Evolutionary conservation across 2,113 vertebrate species (phyloP).

Genomic region (Todiramphus chloris): DNA sequence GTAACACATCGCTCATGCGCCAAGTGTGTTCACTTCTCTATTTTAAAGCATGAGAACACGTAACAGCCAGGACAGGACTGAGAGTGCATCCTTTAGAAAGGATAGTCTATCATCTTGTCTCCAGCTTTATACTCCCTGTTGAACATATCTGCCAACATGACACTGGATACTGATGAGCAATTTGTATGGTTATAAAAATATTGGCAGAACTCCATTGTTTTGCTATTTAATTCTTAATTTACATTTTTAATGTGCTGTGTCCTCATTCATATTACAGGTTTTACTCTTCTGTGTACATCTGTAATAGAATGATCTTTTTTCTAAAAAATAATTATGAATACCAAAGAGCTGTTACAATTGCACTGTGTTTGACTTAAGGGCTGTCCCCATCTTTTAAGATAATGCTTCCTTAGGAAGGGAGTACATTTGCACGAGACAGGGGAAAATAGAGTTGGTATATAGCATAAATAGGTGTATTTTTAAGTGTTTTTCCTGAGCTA

Average conservation of each 20-base stretch:
- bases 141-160: constrained; percentile 58
- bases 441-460: not conserved
- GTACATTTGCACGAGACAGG: not conserved
- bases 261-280: constrained; percentile 62
- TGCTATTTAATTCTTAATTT: constrained; percentile 76
- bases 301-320: constrained; percentile 49
- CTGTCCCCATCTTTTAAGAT: constrained; percentile 3
- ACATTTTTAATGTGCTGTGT: constrained; percentile 74
- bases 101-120: constrained; percentile 56
- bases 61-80: not conserved
- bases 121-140: not conserved
- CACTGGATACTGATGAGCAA: constrained; percentile 64
- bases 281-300: constrained; percentile 62
- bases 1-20: not conserved
- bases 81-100: constrained; percentile 24
- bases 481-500: not conserved
- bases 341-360: constrained; percentile 45
- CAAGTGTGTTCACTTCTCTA: not conserved
- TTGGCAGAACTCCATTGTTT: constrained; percentile 73
- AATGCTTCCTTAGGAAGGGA: not conserved
- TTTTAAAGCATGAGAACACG: not conserved
- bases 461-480: not conserved
- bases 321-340: constrained; percentile 54
- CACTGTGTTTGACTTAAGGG: not conserved
- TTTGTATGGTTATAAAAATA: constrained; percentile 64